Evolutionary conservation across 2,113 vertebrate species (phyloP).

Genomic region (Charina bottae): DNA sequence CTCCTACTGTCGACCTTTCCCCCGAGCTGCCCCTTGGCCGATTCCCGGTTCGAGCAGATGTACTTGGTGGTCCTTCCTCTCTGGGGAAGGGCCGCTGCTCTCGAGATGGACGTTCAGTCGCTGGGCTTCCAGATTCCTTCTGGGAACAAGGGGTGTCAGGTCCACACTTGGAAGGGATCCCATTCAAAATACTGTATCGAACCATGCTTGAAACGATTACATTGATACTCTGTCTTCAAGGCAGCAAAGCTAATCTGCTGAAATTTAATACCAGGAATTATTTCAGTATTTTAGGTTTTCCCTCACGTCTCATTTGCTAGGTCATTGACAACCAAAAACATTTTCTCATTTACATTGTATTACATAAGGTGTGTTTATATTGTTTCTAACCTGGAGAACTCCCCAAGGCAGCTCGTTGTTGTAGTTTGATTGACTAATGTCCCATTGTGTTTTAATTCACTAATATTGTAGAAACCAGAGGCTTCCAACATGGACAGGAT

Average conservation of each 20-base stretch:
- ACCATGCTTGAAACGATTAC: background rate
- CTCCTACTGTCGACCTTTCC: background rate
- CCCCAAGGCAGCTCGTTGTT: background rate
- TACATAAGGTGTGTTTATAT: background rate
- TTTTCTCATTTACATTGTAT: background rate
- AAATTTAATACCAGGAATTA: background rate
- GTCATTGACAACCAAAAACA: background rate
- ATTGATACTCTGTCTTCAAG: background rate
- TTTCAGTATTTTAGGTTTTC: background rate
- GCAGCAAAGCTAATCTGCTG: background rate
- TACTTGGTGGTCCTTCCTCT: background rate
- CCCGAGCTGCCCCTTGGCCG: background rate
- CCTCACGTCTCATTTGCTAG: background rate
- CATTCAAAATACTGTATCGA: background rate
- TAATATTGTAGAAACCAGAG: conserved; percentile 34
- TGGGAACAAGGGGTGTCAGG: background rate
- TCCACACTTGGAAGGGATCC: background rate
- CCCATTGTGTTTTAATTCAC: conserved; percentile 36
- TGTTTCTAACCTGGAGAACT: background rate
- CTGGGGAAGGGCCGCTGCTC: background rate
- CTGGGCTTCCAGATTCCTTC: background rate
- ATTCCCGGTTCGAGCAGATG: background rate
- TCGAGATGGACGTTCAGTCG: background rate
- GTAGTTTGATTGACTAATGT: conserved; percentile 31
- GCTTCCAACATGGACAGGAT: conserved; percentile 70